These are phyloP conservation scores for Apodemia hepburni DNA, from an alignment of 2,888 invertebrate genomes.

Conservation along the genomic window DNA sequence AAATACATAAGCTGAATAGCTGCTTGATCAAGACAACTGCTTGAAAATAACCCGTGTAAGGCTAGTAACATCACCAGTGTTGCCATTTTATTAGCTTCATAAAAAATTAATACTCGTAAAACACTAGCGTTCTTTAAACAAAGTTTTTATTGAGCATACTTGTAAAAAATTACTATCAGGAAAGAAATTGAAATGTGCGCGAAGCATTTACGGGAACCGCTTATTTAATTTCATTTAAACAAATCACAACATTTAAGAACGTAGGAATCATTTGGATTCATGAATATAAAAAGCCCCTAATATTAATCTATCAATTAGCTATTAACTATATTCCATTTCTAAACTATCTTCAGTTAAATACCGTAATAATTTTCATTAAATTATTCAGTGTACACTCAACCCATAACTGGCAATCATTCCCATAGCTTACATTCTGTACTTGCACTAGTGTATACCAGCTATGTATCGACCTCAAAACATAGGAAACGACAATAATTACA, in stretches of 20 bases:
- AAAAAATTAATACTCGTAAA: background rate
- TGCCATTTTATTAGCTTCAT: background rate
- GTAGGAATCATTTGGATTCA: constrained; percentile 37
- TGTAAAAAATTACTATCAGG: background rate
- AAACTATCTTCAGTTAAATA: constrained; percentile 63
- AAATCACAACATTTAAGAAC: constrained; percentile 41
- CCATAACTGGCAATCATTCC: constrained; percentile 15
- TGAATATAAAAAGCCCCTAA: constrained; percentile 61
- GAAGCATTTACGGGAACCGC: constrained; percentile 44
- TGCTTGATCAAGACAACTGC: background rate
- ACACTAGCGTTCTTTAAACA: background rate
- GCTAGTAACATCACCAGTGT: background rate
- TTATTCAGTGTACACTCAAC: constrained; percentile 17
- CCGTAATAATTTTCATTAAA: constrained; percentile 41
- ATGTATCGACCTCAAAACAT: background rate
- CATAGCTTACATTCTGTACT: constrained; percentile 7
- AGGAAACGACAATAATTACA: background rate
- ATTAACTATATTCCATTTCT: constrained; percentile 63
- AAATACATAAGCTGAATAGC: background rate
- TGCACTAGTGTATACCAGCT: constrained; percentile 7
- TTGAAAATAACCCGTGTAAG: background rate
- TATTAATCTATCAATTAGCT: constrained; percentile 69
- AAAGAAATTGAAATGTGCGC: background rate
- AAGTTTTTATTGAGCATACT: background rate
- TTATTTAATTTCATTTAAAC: constrained; percentile 40